phyloP scores from a whole-genome alignment of 1,140 invertebrate genomes.

The Listronotus oregonensis region DNA sequence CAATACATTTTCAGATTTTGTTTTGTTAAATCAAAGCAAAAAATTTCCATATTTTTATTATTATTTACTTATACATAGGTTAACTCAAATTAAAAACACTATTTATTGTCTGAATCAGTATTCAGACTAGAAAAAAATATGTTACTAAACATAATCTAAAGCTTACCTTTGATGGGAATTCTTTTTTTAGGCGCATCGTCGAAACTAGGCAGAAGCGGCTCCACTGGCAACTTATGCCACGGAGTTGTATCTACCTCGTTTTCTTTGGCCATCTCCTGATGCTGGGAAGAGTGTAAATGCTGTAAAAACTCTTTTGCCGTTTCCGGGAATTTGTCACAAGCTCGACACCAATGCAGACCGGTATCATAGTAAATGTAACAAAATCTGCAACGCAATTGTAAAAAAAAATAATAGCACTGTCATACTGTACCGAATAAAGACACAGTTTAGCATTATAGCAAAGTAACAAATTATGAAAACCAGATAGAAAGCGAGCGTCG shows the following conservation, averaged over 20 bases:
- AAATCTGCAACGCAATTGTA: slow-evolving; percentile 18
- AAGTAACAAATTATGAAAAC: too few species aligned
- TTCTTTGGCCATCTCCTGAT: slow-evolving; percentile 69
- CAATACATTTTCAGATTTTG: too few species aligned
- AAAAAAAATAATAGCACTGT: background rate
- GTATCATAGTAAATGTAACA: slow-evolving; percentile 82
- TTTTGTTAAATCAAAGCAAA: too few species aligned
- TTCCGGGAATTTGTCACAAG: slow-evolving; percentile 82
- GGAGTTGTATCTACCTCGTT: slow-evolving; percentile 70
- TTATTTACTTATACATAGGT: too few species aligned
- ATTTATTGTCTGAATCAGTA: too few species aligned
- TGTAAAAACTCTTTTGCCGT: slow-evolving; percentile 83
- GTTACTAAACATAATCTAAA: too few species aligned
- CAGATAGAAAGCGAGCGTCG: too few species aligned
- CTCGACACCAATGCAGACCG: slow-evolving; percentile 85
- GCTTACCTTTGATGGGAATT: slow-evolving; percentile 76
- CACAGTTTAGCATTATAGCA: too few species aligned
- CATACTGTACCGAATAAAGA: too few species aligned
- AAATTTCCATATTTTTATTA: too few species aligned
- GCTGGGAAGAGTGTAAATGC: slow-evolving; percentile 78
- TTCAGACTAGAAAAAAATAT: too few species aligned
- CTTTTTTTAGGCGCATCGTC: slow-evolving; percentile 74
- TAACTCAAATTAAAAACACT: too few species aligned
- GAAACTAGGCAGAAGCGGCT: slow-evolving; percentile 69
- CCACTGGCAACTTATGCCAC: slow-evolving; percentile 69